Conservation (phyloP, 2,797 vertebrate species). For the Anniella stebbinsi region DNA sequence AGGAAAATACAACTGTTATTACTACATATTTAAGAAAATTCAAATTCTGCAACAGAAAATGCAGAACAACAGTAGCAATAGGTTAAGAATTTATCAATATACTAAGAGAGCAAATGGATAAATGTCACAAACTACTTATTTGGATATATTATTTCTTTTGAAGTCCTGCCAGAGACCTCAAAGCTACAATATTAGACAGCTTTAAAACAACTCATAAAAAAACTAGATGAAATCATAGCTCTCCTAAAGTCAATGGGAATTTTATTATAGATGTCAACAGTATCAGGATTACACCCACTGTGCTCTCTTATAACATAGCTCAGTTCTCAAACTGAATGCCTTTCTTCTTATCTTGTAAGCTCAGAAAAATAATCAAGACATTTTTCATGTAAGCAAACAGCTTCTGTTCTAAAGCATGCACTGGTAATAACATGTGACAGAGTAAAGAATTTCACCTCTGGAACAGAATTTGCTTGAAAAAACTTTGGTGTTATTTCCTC, state of each 20-base stretch:
- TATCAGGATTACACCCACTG: background rate
- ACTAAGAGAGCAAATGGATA: constrained; percentile 47
- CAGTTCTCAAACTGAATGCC: constrained; percentile 47
- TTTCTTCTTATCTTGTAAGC: constrained; percentile 38
- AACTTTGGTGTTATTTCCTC: background rate
- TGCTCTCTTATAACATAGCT: background rate
- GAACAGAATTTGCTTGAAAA: background rate
- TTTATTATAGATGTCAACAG: background rate
- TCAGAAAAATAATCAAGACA: constrained; percentile 53
- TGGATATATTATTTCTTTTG: constrained; percentile 23
- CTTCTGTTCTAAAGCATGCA: constrained; percentile 30
- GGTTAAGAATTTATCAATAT: constrained; percentile 54
- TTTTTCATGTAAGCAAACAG: constrained; percentile 45
- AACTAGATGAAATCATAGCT: background rate
- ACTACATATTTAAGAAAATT: background rate
- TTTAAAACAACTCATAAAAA: constrained; percentile 47
- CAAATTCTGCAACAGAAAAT: background rate
- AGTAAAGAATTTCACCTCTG: background rate
- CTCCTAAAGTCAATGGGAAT: background rate
- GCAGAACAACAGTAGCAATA: constrained; percentile 15
- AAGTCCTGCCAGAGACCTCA: constrained; percentile 43
- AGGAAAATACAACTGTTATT: background rate
- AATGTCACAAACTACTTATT: constrained; percentile 38
- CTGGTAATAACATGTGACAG: background rate
- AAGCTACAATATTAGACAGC: constrained; percentile 25